Conservation (phyloP, 2,888 invertebrate species). For the Galerucella pusilla region DNA sequence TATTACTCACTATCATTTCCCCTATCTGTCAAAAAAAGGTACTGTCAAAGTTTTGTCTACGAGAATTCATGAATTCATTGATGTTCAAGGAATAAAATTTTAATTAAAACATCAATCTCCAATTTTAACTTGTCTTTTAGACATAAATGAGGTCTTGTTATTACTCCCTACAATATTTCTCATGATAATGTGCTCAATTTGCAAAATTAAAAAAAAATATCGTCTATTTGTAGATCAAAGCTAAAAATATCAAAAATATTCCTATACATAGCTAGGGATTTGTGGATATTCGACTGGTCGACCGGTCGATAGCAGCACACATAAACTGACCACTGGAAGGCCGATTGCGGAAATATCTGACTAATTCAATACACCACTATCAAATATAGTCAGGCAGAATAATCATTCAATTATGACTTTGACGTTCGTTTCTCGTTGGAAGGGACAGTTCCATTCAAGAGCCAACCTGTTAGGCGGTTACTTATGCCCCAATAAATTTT, state of each 20-base stretch:
- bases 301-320: slow-evolving; percentile 7
- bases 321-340: slow-evolving; percentile 6
- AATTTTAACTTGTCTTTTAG: too few species aligned
- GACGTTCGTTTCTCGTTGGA: neutral
- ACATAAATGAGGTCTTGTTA: too few species aligned
- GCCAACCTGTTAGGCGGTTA: neutral
- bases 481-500: too few species aligned
- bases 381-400: slow-evolving; percentile 10
- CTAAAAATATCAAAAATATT: neutral
- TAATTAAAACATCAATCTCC: too few species aligned
- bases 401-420: neutral
- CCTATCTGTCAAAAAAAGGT: too few species aligned
- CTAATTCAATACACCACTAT: slow-evolving; percentile 24
- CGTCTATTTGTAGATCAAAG: too few species aligned
- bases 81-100: too few species aligned
- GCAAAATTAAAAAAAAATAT: neutral
- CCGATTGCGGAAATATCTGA: slow-evolving; percentile 26
- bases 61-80: too few species aligned
- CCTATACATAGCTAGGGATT: neutral
- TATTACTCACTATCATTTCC: too few species aligned
- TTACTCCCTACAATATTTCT: too few species aligned
- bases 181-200: too few species aligned
- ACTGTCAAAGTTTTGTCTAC: too few species aligned
- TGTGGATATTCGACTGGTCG: neutral
- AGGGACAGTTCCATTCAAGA: neutral